These are phyloP conservation scores for Rhaphigaster nebulosa DNA, from an alignment of 2,888 invertebrate genomes.

Conservation along the genomic window DNA sequence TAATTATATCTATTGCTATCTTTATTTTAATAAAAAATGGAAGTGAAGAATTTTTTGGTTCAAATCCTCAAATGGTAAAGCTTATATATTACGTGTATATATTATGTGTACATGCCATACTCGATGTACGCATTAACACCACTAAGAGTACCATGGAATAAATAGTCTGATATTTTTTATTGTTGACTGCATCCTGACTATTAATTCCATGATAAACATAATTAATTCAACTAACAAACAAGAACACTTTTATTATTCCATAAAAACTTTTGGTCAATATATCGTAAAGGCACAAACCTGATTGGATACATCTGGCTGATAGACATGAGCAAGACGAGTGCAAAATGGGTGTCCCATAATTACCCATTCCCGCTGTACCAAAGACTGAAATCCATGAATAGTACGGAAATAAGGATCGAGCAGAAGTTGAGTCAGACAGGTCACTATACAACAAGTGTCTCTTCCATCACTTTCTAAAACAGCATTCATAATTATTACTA, in stretches of 20 bases:
- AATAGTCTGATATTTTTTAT: no score
- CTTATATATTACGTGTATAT: no score
- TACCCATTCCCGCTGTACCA: constrained; percentile 96
- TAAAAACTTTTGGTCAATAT: neutral
- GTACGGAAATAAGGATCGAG: constrained; percentile 88
- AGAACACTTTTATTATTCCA: neutral
- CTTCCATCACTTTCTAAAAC: constrained; percentile 81
- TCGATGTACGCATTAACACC: no score
- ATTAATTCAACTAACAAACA: neutral
- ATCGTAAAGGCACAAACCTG: constrained; percentile 20
- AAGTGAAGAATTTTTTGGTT: no score
- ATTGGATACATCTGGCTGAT: constrained; percentile 59
- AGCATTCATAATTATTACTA: neutral
- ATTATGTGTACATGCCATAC: no score
- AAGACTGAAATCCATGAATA: constrained; percentile 87
- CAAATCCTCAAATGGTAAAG: no score
- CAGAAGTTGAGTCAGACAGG: constrained; percentile 88
- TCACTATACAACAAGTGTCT: constrained; percentile 89
- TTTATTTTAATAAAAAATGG: no score
- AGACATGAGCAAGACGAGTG: constrained; percentile 68
- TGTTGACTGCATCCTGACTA: no score
- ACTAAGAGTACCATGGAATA: no score
- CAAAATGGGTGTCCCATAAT: constrained; percentile 92
- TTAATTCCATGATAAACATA: no score
- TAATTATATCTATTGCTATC: no score